Conservation (phyloP, 92 coral and sea anemone genomes). For the Zoanthus gigantus region DNA sequence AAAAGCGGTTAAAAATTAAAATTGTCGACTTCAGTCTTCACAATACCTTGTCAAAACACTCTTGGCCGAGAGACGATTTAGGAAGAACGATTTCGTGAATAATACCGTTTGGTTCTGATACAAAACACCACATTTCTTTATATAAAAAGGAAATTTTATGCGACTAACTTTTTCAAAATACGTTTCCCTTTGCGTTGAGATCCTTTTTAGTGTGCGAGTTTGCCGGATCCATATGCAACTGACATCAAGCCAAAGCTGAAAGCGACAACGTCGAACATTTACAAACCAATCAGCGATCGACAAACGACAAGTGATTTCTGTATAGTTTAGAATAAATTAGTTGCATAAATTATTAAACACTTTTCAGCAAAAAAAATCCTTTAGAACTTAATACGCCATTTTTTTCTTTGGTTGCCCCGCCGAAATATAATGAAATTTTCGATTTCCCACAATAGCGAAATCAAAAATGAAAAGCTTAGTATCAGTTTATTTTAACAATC, state of each 20-base stretch:
- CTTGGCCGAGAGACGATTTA: slow-evolving; percentile 94
- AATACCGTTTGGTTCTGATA: slow-evolving; percentile 96
- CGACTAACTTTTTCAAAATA: not conserved
- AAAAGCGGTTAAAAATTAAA: slow-evolving; percentile 15
- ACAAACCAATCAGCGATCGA: slow-evolving; percentile 65
- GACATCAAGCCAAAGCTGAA: slow-evolving; percentile 63
- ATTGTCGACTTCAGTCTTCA: not conserved
- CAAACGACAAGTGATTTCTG: slow-evolving; percentile 46
- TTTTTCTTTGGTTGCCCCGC: not conserved
- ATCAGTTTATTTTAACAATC: not conserved
- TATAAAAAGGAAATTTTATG: not conserved
- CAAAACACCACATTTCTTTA: slow-evolving; percentile 89
- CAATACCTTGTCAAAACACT: slow-evolving; percentile 97
- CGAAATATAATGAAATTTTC: slow-evolving; percentile 5
- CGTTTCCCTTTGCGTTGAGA: not conserved
- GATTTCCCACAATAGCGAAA: not conserved
- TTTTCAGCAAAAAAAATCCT: not conserved
- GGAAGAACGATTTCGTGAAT: slow-evolving; percentile 94
- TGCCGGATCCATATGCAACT: slow-evolving; percentile 39
- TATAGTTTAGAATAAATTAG: slow-evolving; percentile 52
- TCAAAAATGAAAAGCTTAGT: not conserved
- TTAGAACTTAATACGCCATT: not conserved
- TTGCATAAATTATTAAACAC: slow-evolving; percentile 29
- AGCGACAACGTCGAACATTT: slow-evolving; percentile 62
- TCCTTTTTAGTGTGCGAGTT: not conserved